These are phyloP conservation scores for Drosophila mayaguana DNA, from an alignment of 2,888 invertebrate species.

Conservation along the genomic window DNA sequence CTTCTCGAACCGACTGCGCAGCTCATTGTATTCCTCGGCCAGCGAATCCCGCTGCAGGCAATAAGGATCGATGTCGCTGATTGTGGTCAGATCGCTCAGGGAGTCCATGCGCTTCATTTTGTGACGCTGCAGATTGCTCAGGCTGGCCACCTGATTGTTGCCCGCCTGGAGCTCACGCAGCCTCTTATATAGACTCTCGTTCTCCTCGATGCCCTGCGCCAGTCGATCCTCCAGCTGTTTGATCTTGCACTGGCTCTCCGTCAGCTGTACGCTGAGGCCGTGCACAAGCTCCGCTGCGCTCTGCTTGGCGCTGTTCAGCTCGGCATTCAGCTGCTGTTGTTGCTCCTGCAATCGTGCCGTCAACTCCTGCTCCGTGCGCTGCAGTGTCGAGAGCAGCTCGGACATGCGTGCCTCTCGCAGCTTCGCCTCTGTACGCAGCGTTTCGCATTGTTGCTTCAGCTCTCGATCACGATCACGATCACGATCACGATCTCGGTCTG, in stretches of 20 bases:
- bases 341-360: slow-evolving; percentile 89
- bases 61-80: slow-evolving; percentile 91
- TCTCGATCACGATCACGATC: slow-evolving; percentile 86
- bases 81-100: slow-evolving; percentile 91
- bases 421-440: slow-evolving; percentile 90
- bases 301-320: slow-evolving; percentile 89
- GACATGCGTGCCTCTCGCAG: slow-evolving; percentile 91
- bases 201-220: slow-evolving; percentile 91
- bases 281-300: slow-evolving; percentile 90
- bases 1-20: slow-evolving; percentile 91
- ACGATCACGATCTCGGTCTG: slow-evolving; percentile 86
- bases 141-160: slow-evolving; percentile 77
- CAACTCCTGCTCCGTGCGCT: slow-evolving; percentile 91
- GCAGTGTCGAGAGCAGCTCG: slow-evolving; percentile 90
- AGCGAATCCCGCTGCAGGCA: slow-evolving; percentile 91
- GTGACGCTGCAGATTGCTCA: slow-evolving; percentile 83
- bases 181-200: slow-evolving; percentile 90
- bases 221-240: slow-evolving; percentile 86
- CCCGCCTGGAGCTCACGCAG: slow-evolving; percentile 90
- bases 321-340: slow-evolving; percentile 87
- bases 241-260: slow-evolving; percentile 87
- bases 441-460: slow-evolving; percentile 90
- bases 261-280: slow-evolving; percentile 89
- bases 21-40: slow-evolving; percentile 92
- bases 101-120: slow-evolving; percentile 89